A percentile compares a stretch with the other conserved stretches of the same genome.
phyloP scores from a whole-genome alignment of 2,797 vertebrate species.

The Amazonetta brasiliensis region DNA sequence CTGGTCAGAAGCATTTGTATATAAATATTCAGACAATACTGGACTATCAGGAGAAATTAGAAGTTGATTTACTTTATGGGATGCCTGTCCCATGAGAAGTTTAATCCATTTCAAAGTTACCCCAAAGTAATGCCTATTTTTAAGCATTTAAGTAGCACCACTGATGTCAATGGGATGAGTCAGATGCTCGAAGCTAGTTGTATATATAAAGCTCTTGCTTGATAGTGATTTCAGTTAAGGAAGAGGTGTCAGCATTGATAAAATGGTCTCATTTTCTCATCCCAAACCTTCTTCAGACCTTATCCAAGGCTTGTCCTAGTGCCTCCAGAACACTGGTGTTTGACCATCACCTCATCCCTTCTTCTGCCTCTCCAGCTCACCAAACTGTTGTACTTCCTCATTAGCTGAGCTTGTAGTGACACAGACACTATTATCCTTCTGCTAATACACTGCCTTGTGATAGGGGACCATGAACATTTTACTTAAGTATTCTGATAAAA shows the following conservation, averaged over 20 bases:
- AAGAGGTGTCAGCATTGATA: background rate
- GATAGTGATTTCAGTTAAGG: background rate
- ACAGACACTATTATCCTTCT: background rate
- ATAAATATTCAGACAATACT: background rate
- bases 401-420: rapidly evolving
- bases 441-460: background rate
- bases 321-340: background rate
- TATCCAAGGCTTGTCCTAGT: background rate
- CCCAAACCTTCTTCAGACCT: background rate
- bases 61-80: background rate
- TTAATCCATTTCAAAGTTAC: rapidly evolving
- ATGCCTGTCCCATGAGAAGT: background rate
- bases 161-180: background rate
- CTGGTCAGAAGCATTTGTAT: background rate
- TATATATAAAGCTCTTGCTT: background rate
- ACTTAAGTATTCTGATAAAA: background rate
- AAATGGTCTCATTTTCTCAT: background rate
- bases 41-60: background rate
- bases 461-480: rapidly evolving
- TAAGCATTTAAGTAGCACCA: background rate
- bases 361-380: background rate
- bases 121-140: background rate
- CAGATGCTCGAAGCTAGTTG: rapidly evolving
- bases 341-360: background rate
- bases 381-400: background rate